phyloP scores from a whole-genome alignment of 2,888 invertebrate species.

The Cephus spinipes region DNA sequence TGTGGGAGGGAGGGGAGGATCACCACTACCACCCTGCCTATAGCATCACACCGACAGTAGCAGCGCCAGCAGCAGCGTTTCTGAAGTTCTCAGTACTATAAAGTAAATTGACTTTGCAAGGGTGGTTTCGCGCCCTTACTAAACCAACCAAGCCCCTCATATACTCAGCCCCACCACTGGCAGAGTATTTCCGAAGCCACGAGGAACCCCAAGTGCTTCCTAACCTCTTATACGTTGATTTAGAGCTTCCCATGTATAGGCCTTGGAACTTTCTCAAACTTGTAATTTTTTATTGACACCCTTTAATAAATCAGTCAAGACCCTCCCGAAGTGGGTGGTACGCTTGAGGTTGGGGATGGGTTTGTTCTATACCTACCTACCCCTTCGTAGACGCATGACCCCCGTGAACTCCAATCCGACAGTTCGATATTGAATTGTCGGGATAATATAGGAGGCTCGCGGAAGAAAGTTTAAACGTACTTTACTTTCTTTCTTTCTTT shows the following conservation, averaged over 20 bases:
- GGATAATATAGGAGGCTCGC: not conserved
- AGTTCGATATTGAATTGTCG: not conserved
- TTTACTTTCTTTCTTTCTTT: not conserved
- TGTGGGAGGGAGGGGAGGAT: not conserved
- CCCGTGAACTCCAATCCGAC: not conserved
- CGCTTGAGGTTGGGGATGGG: not conserved
- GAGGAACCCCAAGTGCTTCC: constrained; percentile 6
- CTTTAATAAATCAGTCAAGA: constrained; percentile 27
- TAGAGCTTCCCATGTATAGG: constrained; percentile 15
- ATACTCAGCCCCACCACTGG: constrained; percentile 5
- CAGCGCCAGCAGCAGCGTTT: constrained; percentile 7
- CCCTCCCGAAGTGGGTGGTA: not conserved
- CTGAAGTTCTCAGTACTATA: constrained; percentile 12
- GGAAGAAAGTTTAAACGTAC: not conserved
- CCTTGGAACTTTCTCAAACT: constrained; percentile 18
- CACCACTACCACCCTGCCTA: not conserved
- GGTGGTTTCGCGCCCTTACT: not conserved
- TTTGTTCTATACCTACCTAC: not conserved
- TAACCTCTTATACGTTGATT: constrained; percentile 14
- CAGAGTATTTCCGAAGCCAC: constrained; percentile 13
- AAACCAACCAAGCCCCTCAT: constrained; percentile 5
- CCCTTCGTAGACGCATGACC: not conserved
- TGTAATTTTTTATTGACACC: constrained; percentile 32
- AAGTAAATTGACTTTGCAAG: constrained; percentile 24
- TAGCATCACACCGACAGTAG: constrained; percentile 8